These are phyloP conservation scores for Clarias macrocephalus DNA, from an alignment of 2,113 vertebrate species.

Conservation along the genomic window DNA sequence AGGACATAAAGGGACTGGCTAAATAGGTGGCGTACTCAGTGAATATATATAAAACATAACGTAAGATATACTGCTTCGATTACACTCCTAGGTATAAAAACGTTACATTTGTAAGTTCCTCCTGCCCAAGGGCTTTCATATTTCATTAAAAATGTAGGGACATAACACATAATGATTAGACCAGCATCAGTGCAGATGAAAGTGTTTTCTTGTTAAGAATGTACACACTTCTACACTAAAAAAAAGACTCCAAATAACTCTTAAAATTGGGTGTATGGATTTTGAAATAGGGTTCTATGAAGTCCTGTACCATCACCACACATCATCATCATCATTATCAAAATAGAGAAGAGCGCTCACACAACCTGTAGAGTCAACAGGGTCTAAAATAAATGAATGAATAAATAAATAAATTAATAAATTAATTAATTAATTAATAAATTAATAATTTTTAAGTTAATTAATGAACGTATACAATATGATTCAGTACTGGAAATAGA, in stretches of 20 bases:
- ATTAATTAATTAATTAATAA: neutral
- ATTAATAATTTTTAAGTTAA: too few species aligned
- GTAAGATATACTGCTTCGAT: neutral
- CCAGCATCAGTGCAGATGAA: constrained; percentile 24
- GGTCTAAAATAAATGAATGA: neutral
- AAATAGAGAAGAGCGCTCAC: neutral
- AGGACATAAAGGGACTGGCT: neutral
- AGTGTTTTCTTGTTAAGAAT: constrained; percentile 1
- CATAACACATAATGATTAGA: constrained; percentile 28
- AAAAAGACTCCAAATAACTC: neutral
- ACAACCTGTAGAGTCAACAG: neutral
- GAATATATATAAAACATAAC: neutral
- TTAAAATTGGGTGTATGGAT: neutral
- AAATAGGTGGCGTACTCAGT: neutral
- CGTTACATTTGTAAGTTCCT: constrained; percentile 30
- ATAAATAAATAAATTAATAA: neutral
- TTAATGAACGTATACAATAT: neutral
- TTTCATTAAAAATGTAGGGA: constrained; percentile 40
- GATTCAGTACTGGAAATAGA: neutral
- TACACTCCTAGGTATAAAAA: constrained; percentile 20
- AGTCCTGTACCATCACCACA: neutral
- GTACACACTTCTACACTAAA: neutral
- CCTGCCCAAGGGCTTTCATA: constrained; percentile 35
- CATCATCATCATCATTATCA: neutral
- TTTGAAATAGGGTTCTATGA: neutral